Base-by-base conservation (phyloP, 2,888 invertebrate species). In the Mylabris sibirica region DNA sequence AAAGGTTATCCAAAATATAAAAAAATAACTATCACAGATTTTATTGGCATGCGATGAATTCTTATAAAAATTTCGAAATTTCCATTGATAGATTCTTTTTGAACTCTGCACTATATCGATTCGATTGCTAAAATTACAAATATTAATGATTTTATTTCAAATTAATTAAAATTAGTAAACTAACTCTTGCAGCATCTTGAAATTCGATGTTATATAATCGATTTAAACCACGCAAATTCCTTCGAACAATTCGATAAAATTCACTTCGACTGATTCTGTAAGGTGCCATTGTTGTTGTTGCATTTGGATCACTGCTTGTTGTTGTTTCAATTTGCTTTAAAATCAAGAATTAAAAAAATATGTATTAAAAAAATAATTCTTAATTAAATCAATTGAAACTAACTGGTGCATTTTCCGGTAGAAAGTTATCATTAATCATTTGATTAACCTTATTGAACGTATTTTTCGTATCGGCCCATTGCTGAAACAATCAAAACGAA, bases 201-300 rank as follows among this genome's bases (percentile, higher is more conserved):
- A 88, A 83, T 76, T 88, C 88, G 63, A 88, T 81, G 72, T 87
- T 87, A 72, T 86, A 87, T 4, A 88, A 76, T 67, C 86, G 79
- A 2, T 84, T 80, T 14, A 88, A 77, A 6, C 88, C 88, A 70
- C 83, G 82, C 9, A 88, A 72, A 75, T 88, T 88, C 74, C 88
- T 81, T 30, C 83, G 80, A 3, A 88, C 72, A 38, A 88, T 81
- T 64, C 78, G 82, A 60, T 84, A 82, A 0, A 88, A 77, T 67
- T 83, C 81, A 2, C 75, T 80, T 74, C 86, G 81, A 0, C 85
- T 85, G 44, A 88, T 79, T 74, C 76, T 84, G 61, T 78, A 85
- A 3, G 85, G 85, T 6, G 82, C 82, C 63, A 76, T 75, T 1
- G 86, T 84, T 2, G 84, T 82, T 0, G 81, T 79, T 6, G 78